A percentile compares a stretch with the other conserved stretches of the same genome.
phyloP scores from a whole-genome alignment of 2,113 vertebrate species.

The Chaetodon trifascialis region DNA sequence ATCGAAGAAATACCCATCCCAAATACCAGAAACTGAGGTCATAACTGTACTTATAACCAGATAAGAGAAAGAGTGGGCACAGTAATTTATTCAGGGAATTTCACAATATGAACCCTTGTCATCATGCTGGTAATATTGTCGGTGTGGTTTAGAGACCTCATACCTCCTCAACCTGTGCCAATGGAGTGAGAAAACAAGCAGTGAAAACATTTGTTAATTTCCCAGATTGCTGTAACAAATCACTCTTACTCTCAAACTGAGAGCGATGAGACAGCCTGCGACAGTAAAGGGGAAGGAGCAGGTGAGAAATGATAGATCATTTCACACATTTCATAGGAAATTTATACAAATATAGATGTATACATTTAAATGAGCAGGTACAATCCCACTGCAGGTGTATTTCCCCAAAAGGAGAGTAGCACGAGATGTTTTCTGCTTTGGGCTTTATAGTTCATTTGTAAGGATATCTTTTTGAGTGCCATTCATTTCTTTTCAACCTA shows the following conservation, averaged over 20 bases:
- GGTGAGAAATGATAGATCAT: conserved; percentile 57
- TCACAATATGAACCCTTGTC: conserved; percentile 63
- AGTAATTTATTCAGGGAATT: conserved; percentile 80
- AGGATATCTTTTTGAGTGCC: neutral
- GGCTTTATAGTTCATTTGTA: neutral
- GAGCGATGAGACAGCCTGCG: conserved; percentile 49
- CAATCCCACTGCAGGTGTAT: conserved; percentile 62
- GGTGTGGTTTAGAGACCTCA: conserved; percentile 33
- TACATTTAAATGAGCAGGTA: conserved; percentile 43
- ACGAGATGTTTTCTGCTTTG: neutral
- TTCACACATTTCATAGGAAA: conserved; percentile 68
- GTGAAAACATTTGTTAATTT: conserved; percentile 69
- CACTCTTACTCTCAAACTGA: conserved; percentile 56
- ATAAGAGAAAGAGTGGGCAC: conserved; percentile 73
- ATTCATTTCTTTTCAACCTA: neutral
- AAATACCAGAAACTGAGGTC: conserved; percentile 68
- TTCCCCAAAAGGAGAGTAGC: conserved; percentile 35
- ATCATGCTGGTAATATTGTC: conserved; percentile 51
- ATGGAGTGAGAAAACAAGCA: conserved; percentile 21
- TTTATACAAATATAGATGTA: conserved; percentile 68
- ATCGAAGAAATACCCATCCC: conserved; percentile 66
- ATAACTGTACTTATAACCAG: conserved; percentile 61
- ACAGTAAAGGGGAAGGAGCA: conserved; percentile 42
- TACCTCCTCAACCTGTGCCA: conserved; percentile 35
- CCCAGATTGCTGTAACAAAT: conserved; percentile 63